phyloP scores from a whole-genome alignment of 2,797 vertebrate genomes.

The Agapornis canus region DNA sequence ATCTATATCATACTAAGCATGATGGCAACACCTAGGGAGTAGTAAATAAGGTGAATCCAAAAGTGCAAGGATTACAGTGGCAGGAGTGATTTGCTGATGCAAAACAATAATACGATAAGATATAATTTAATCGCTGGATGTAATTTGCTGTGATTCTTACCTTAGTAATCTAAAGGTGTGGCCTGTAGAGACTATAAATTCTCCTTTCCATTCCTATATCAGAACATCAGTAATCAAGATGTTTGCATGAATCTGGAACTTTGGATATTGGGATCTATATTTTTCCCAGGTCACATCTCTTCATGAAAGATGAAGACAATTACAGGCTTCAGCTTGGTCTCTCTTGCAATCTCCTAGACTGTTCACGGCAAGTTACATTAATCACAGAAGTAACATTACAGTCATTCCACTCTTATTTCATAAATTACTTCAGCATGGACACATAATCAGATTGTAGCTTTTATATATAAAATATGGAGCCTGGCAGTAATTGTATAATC shows the following conservation, averaged over 20 bases:
- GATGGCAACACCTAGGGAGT: not conserved
- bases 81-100: not conserved
- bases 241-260: not conserved
- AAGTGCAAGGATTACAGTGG: not conserved
- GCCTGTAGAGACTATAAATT: not conserved
- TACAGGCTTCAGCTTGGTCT: slow-evolving; percentile 21
- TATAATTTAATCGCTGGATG: not conserved
- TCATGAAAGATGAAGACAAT: slow-evolving; percentile 45
- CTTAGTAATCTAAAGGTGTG: not conserved
- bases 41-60: not conserved
- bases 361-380: slow-evolving; percentile 41
- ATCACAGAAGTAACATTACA: slow-evolving; percentile 49
- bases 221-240: not conserved
- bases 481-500: slow-evolving; percentile 63
- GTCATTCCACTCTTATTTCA: slow-evolving; percentile 45
- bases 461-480: slow-evolving; percentile 61
- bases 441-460: slow-evolving; percentile 63
- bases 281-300: slow-evolving; percentile 41
- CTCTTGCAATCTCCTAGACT: not conserved
- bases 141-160: not conserved
- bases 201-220: not conserved
- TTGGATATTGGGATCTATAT: not conserved
- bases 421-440: slow-evolving; percentile 50
- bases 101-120: not conserved
- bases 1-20: not conserved